phyloP scores from a whole-genome alignment of 2,888 invertebrate genomes.

The Zelleria hepariella region DNA sequence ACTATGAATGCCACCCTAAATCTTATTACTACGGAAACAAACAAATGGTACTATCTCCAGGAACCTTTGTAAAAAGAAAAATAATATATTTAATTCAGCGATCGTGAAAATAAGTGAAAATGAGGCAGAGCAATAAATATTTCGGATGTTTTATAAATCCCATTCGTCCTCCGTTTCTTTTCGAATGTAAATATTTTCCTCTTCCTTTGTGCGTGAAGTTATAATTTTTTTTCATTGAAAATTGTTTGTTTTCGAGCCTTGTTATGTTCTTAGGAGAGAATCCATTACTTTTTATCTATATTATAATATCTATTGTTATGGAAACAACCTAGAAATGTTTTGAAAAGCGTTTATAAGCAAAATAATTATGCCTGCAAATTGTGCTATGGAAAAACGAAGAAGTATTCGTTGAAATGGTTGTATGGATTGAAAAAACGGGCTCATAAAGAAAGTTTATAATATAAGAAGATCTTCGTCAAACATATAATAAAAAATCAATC shows the following conservation, averaged over 20 bases:
- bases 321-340: too few relatives aligned
- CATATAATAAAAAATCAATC: too few relatives aligned
- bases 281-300: not conserved
- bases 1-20: too few relatives aligned
- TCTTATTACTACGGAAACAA: not conserved
- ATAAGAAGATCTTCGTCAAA: too few relatives aligned
- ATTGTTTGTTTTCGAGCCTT: not conserved
- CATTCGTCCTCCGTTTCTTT: slow-evolving; percentile 16
- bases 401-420: too few relatives aligned
- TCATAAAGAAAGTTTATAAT: too few relatives aligned
- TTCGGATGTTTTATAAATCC: slow-evolving; percentile 20
- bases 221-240: not conserved
- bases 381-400: too few relatives aligned
- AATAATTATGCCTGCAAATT: too few relatives aligned
- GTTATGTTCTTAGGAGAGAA: not conserved
- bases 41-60: not conserved
- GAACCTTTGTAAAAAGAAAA: not conserved
- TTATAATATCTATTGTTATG: too few relatives aligned
- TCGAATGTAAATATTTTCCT: slow-evolving; percentile 7
- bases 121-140: not conserved
- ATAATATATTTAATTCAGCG: not conserved
- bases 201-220: not conserved
- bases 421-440: too few relatives aligned
- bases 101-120: not conserved
- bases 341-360: too few relatives aligned